phyloP scores from a whole-genome alignment of 1,140 invertebrate species.

The Panulirus ornatus region DNA sequence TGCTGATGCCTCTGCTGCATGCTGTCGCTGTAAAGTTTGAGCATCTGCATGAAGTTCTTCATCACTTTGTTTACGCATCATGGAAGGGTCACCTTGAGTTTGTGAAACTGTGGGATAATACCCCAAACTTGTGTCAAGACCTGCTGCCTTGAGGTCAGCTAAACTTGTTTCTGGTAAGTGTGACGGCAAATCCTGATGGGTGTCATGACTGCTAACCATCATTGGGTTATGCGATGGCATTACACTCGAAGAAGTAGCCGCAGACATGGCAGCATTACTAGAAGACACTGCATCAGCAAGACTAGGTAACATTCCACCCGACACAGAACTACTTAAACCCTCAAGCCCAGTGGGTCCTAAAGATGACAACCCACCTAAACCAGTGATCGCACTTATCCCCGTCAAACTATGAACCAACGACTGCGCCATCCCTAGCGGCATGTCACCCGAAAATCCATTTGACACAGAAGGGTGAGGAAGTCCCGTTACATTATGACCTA shows the following conservation, averaged over 20 bases:
- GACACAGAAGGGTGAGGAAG: conserved; percentile 57
- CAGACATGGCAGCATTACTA: conserved; percentile 53
- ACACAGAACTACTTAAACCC: conserved; percentile 45
- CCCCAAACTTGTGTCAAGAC: conserved; percentile 64
- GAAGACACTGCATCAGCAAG: conserved; percentile 54
- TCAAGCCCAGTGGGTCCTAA: conserved; percentile 44
- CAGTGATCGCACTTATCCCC: conserved; percentile 49
- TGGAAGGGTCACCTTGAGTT: conserved; percentile 44
- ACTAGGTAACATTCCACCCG: conserved; percentile 54
- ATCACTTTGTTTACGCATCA: conserved; percentile 56
- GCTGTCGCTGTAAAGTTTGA: conserved; percentile 43
- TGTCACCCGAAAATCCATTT: conserved; percentile 61
- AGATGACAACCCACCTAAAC: conserved; percentile 33
- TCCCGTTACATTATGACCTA: conserved; percentile 55
- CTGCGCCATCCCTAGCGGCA: conserved; percentile 61
- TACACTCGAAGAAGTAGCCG: conserved; percentile 31
- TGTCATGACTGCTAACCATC: conserved; percentile 41
- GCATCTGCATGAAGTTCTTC: conserved; percentile 56
- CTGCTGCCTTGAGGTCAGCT: conserved; percentile 63
- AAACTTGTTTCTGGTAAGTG: conserved; percentile 64
- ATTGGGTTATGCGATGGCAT: conserved; percentile 53
- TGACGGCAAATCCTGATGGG: conserved; percentile 64
- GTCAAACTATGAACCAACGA: conserved; percentile 52
- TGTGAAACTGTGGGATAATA: conserved; percentile 55
- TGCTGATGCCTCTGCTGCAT: conserved; percentile 52